Percentiles rank a stretch among this genome's conserved stretches.
Conservation (phyloP, 1,140 invertebrate species). For the Notospermus geniculatus region DNA sequence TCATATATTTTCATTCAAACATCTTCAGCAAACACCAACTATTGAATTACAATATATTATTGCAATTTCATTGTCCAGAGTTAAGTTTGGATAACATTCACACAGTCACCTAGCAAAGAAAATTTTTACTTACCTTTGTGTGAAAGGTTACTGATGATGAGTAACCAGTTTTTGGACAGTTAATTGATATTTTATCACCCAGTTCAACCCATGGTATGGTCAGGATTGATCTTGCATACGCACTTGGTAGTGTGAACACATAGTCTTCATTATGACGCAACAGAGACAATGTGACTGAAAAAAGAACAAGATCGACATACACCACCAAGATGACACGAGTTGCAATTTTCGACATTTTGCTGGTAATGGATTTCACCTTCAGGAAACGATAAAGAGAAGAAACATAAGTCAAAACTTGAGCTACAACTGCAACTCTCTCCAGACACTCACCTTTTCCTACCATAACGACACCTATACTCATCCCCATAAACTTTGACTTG, state of each 20-base stretch:
- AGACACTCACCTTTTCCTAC: conserved; percentile 59
- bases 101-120: background rate
- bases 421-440: no score
- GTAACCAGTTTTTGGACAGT: conserved; percentile 86
- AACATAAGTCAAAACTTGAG: no score
- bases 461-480: conserved; percentile 76
- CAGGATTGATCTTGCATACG: conserved; percentile 91
- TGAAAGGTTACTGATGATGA: conserved; percentile 86
- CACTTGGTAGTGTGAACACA: conserved; percentile 90
- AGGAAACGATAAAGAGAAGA: no score
- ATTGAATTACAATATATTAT: no score
- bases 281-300: conserved; percentile 70
- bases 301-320: background rate
- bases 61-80: no score
- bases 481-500: conserved; percentile 94
- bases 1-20: no score
- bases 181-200: conserved; percentile 83
- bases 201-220: conserved; percentile 96
- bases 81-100: no score
- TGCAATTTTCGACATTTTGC: no score
- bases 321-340: no score
- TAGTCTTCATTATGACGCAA: conserved; percentile 88
- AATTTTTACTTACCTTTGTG: conserved; percentile 66
- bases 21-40: no score
- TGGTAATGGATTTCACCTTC: no score